Evolutionary conservation across 2,113 vertebrate species (phyloP).

Genomic region (Erythrocercus mccallii): DNA sequence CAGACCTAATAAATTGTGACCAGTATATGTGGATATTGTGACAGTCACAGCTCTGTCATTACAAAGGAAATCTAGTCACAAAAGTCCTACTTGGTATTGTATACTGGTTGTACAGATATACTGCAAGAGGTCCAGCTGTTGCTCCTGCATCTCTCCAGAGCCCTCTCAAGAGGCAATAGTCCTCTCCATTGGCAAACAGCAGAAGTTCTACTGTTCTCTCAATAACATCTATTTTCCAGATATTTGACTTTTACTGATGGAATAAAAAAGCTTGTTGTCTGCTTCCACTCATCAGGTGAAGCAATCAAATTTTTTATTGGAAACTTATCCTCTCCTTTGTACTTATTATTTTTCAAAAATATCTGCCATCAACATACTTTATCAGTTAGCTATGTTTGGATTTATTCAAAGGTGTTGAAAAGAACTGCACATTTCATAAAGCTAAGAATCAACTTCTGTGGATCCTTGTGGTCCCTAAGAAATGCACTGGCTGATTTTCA

Average conservation of each 20-base stretch:
- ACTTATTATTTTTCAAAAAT: neutral
- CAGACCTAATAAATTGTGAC: neutral
- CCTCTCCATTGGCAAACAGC: neutral
- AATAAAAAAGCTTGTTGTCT: neutral
- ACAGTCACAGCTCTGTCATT: neutral
- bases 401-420: neutral
- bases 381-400: neutral
- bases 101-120: neutral
- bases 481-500: neutral
- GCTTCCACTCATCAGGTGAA: neutral
- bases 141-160: neutral
- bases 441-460: neutral
- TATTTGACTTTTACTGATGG: neutral
- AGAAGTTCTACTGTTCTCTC: neutral
- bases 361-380: neutral
- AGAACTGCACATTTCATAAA: neutral
- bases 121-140: neutral
- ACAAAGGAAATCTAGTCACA: neutral
- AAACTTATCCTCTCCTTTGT: fast-evolving
- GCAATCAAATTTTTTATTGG: neutral
- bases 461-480: neutral
- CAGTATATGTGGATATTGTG: neutral
- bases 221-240: neutral
- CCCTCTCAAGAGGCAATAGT: neutral
- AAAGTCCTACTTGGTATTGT: neutral